Percentiles rank a stretch among this genome's conserved stretches.
These are phyloP conservation scores for Lagria hirta DNA, from an alignment of 2,888 invertebrate species.

Conservation along the genomic window DNA sequence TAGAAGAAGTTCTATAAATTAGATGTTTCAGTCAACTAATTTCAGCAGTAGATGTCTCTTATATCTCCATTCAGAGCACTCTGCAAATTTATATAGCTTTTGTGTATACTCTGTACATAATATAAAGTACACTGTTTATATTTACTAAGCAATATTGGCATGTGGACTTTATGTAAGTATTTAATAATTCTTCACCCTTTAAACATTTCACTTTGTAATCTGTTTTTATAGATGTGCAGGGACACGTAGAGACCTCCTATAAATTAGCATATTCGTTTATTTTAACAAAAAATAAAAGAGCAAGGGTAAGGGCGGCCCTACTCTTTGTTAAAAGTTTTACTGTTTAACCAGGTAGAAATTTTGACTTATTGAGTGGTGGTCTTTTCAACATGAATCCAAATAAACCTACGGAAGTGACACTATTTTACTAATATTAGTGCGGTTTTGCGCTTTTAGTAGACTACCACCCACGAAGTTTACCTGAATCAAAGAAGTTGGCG, in stretches of 20 bases:
- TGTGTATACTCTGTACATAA: slow-evolving; percentile 50
- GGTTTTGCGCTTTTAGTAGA: slow-evolving; percentile 27
- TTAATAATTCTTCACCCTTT: slow-evolving; percentile 44
- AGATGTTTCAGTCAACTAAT: too few relatives aligned
- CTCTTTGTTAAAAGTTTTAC: slow-evolving; percentile 4
- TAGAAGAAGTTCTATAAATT: too few relatives aligned
- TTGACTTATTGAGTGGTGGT: slow-evolving; percentile 19
- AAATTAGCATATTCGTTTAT: slow-evolving; percentile 23
- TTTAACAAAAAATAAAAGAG: slow-evolving; percentile 21
- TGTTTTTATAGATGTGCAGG: slow-evolving; percentile 9
- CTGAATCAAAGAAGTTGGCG: too few relatives aligned
- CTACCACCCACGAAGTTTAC: slow-evolving; percentile 26
- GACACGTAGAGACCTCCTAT: slow-evolving; percentile 24
- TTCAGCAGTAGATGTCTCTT: slow-evolving; percentile 41
- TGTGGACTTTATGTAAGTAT: slow-evolving; percentile 48
- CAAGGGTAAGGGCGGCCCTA: slow-evolving; percentile 12
- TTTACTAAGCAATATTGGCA: slow-evolving; percentile 50
- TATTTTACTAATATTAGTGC: slow-evolving; percentile 22
- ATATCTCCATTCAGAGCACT: slow-evolving; percentile 38
- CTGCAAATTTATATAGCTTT: slow-evolving; percentile 48
- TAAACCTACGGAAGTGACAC: slow-evolving; percentile 28
- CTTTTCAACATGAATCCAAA: slow-evolving; percentile 19
- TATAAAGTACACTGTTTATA: slow-evolving; percentile 52
- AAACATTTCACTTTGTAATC: slow-evolving; percentile 5
- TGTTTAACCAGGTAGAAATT: slow-evolving; percentile 15